Percentiles rank a stretch among this genome's conserved stretches.
Conservation (phyloP, 1,140 invertebrate species). For the Drosophila persimilis region DNA sequence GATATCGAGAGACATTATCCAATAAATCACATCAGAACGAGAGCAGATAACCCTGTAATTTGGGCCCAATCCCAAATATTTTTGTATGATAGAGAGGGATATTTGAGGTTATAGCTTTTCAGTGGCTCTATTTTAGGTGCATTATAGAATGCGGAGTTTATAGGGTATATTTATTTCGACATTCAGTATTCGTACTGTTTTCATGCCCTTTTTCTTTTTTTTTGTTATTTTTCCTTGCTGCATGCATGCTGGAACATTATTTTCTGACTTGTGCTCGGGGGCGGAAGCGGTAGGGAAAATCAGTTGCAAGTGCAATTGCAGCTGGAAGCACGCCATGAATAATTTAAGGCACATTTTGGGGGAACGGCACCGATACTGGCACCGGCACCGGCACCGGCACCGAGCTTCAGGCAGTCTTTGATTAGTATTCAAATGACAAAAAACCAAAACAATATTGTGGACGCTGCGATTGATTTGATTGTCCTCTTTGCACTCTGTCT, state of each 20-base stretch:
- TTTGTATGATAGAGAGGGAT: too few relatives aligned
- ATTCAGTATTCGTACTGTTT: not conserved
- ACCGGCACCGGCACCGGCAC: not conserved
- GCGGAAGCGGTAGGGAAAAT: constrained; percentile 72
- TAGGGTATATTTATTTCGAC: too few relatives aligned
- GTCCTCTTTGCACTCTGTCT: not conserved
- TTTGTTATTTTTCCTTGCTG: constrained; percentile 34
- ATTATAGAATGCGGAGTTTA: too few relatives aligned
- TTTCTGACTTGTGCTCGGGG: constrained; percentile 46
- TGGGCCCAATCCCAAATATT: too few relatives aligned
- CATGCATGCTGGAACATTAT: constrained; percentile 48
- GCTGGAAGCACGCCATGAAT: constrained; percentile 54
- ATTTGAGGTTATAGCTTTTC: too few relatives aligned
- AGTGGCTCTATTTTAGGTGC: too few relatives aligned
- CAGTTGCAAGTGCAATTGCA: constrained; percentile 63
- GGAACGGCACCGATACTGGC: not conserved
- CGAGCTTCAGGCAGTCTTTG: constrained; percentile 5
- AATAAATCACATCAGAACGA: too few relatives aligned
- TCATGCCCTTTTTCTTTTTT: not conserved
- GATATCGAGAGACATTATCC: too few relatives aligned
- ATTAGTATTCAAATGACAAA: constrained; percentile 49
- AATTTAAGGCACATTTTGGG: constrained; percentile 65
- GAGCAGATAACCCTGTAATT: too few relatives aligned
- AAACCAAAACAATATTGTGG: constrained; percentile 30
- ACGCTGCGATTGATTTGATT: constrained; percentile 29